Conservation (phyloP, 2,113 vertebrate genomes). For the Chaetorhynchus papuensis region DNA sequence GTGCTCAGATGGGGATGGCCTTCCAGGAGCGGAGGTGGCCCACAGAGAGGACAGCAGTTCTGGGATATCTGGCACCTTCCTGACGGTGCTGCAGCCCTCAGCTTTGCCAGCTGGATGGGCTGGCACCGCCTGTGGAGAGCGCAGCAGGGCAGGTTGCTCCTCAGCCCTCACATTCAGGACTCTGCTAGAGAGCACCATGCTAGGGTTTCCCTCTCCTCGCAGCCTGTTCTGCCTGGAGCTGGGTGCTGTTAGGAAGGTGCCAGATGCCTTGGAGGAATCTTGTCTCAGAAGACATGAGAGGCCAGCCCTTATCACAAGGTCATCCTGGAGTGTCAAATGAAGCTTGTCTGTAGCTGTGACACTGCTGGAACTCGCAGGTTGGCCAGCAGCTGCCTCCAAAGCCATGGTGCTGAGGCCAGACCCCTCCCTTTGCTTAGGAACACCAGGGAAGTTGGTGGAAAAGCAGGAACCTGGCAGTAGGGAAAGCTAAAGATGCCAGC, state of each 20-base stretch:
- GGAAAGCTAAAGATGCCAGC: neutral
- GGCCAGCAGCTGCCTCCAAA: neutral
- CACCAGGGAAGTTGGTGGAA: neutral
- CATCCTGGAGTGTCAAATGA: neutral
- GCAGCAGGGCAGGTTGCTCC: neutral
- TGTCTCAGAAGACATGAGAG: neutral
- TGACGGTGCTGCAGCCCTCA: accelerated
- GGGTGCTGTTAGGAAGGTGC: neutral
- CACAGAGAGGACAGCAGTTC: neutral
- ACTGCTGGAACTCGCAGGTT: neutral
- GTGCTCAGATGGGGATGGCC: neutral
- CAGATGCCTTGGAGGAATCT: neutral
- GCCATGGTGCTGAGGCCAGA: neutral
- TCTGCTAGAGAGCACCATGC: neutral
- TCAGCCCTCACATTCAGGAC: accelerated
- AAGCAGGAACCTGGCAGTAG: neutral
- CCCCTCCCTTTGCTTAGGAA: neutral
- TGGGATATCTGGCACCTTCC: neutral
- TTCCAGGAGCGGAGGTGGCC: neutral
- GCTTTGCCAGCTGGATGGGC: neutral
- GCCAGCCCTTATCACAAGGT: neutral
- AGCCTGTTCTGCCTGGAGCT: neutral
- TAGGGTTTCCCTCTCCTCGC: neutral
- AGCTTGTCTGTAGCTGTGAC: neutral
- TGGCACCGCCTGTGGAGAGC: neutral